These are phyloP conservation scores for Paedocypris micromegethes DNA, from an alignment of 2,797 vertebrate species.

Conservation along the genomic window DNA sequence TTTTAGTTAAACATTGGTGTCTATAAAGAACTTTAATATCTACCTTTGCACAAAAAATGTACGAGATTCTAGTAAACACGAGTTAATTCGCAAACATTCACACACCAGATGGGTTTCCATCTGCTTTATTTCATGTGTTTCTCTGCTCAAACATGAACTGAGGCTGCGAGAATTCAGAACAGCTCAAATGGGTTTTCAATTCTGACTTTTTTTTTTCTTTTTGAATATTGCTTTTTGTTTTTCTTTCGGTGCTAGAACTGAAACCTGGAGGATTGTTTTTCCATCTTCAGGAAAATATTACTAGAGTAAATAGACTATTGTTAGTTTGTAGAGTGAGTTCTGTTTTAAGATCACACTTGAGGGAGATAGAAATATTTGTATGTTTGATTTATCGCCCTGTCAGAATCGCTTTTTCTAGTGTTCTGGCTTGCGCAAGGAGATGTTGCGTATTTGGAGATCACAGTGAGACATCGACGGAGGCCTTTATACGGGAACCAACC, in stretches of 20 bases:
- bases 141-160: not conserved
- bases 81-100: constrained; percentile 1
- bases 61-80: not conserved
- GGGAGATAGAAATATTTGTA: constrained; percentile 29
- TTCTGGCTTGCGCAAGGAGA: constrained; percentile 32
- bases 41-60: not conserved
- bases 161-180: not conserved
- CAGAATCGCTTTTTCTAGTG: constrained; percentile 42
- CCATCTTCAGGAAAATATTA: constrained; percentile 24
- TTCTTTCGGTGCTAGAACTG: not conserved
- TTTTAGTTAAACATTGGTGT: too few species aligned
- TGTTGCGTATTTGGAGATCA: constrained; percentile 55
- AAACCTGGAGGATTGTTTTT: constrained; percentile 8
- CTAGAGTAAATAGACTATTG: constrained; percentile 28
- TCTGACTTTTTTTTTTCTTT: constrained; percentile 52
- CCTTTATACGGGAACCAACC: constrained; percentile 48
- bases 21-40: not conserved
- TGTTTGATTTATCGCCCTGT: constrained; percentile 25
- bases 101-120: constrained; percentile 19
- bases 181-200: too few species aligned
- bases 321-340: constrained; percentile 19
- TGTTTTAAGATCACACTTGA: constrained; percentile 23
- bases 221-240: not conserved
- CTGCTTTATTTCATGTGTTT: constrained; percentile 5
- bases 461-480: constrained; percentile 49